phyloP scores from a whole-genome alignment of 2,113 vertebrate species.

The Cynocephalus volans region DNA sequence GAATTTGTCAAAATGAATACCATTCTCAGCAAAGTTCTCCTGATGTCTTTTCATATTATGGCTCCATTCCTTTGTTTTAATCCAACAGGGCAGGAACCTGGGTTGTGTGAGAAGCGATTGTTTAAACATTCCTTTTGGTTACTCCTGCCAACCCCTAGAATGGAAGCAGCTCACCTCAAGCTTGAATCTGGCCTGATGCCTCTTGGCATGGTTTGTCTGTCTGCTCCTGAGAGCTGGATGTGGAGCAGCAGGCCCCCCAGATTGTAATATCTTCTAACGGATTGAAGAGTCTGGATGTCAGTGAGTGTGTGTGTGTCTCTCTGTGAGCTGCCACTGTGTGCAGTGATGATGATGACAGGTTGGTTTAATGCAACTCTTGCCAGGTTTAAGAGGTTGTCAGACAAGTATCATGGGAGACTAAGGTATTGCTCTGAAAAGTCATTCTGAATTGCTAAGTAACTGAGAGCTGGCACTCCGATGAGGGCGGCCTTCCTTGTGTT shows the following conservation, averaged over 20 bases:
- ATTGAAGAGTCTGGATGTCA: constrained; percentile 86
- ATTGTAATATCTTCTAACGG: constrained; percentile 88
- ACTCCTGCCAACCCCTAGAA: constrained; percentile 81
- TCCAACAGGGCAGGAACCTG: neutral
- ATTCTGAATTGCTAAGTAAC: constrained; percentile 91
- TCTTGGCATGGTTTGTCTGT: constrained; percentile 79
- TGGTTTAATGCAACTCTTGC: constrained; percentile 90
- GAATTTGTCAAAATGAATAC: constrained; percentile 63
- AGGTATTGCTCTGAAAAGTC: constrained; percentile 90
- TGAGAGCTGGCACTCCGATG: constrained; percentile 78
- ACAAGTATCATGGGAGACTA: constrained; percentile 90
- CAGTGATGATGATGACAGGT: constrained; percentile 88
- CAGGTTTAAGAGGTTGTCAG: constrained; percentile 92
- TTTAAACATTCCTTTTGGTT: constrained; percentile 88
- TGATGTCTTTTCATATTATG: constrained; percentile 51
- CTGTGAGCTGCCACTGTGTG: constrained; percentile 86
- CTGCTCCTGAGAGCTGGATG: constrained; percentile 85
- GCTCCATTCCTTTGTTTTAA: constrained; percentile 65
- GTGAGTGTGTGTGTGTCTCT: constrained; percentile 67
- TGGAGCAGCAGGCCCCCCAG: constrained; percentile 82
- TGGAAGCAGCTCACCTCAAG: constrained; percentile 85
- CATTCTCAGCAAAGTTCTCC: constrained; percentile 58
- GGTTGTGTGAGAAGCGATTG: constrained; percentile 85
- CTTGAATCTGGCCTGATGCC: constrained; percentile 84
- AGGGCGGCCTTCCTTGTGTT: constrained; percentile 81